Evolutionary conservation across 2,888 invertebrate species (phyloP), one percentile per base, ranked within the genome.

Genomic region (Rhamnusium bicolor): DNA sequence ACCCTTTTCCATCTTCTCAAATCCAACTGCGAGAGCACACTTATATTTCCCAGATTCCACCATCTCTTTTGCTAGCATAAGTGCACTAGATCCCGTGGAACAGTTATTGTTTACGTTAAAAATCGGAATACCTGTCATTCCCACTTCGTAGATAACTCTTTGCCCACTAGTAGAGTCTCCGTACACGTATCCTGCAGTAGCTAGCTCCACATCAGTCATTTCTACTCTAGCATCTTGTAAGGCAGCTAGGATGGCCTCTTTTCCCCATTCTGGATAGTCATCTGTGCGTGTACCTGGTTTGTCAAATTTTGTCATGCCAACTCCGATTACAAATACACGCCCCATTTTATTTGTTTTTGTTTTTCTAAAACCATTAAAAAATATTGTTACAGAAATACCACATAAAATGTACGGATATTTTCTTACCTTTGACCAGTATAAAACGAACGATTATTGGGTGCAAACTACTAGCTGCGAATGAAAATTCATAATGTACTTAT

Each of bases 31-130:
- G 70, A 99, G 89, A 0, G 96, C 94, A 85, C 98, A 96, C 82
- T 98, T 95, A 14, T 94, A 92, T 82, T 93, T 90, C 10, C 97
- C 98, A 75, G 95, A 93, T 89, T 97, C 95, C n/a, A 99, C 90
- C 18, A 98, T 91, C 88, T 98, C 97, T 86, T 97, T 97, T 0
- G 94, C 97, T 84, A 99, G 90, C 85, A 94, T 92, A 2, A 99
- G 88, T 0, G 99, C 99, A 68, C 95, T 96, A 0, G 98, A 95
- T 27, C 99, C 99, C 0, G 98, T 98, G 0, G 99, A 95, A 86
- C 99, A 99, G 85, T 98, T 98, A 87, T 99, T 99, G 89, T 99
- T 99, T 12, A 99, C 98, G 89, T 99, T 99, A 89, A 95, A 96
- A 79, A 99, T 94, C 3, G 99, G 99, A 78, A 99, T 98, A 51